These are phyloP conservation scores for Pandemis cinnamomeana DNA, from an alignment of 2,888 invertebrate genomes.

Conservation along the genomic window DNA sequence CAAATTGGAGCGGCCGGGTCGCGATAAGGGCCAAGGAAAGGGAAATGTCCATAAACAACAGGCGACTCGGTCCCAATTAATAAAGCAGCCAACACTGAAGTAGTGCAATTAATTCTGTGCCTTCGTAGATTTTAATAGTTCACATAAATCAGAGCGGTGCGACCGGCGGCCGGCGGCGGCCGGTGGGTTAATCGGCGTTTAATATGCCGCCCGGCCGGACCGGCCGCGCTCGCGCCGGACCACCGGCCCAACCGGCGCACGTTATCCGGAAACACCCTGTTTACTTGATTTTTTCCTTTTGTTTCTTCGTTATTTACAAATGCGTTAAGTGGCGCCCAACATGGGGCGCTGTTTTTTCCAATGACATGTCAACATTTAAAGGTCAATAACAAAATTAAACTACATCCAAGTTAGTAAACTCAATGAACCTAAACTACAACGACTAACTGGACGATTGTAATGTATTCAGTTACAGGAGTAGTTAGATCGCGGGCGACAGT, in stretches of 20 bases:
- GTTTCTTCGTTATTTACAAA: conserved; percentile 49
- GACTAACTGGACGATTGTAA: conserved; percentile 35
- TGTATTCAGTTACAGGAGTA: conserved; percentile 50
- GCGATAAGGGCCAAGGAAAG: conserved; percentile 78
- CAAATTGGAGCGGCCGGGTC: conserved; percentile 80
- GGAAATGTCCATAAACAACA: conserved; percentile 81
- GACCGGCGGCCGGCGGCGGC: conserved; percentile 65
- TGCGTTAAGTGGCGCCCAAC: conserved; percentile 45
- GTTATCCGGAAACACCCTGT: conserved; percentile 55
- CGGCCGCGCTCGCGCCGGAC: conserved; percentile 51
- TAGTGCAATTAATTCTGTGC: conserved; percentile 84
- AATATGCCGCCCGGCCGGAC: conserved; percentile 73
- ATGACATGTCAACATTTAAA: background rate
- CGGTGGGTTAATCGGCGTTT: conserved; percentile 83
- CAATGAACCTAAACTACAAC: conserved; percentile 17
- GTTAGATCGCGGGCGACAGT: conserved; percentile 63
- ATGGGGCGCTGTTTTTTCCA: conserved; percentile 22
- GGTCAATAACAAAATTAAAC: background rate
- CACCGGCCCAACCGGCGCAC: conserved; percentile 60
- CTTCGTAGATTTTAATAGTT: conserved; percentile 84
- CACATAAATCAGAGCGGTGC: conserved; percentile 77
- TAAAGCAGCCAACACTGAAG: conserved; percentile 81
- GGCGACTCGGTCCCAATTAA: conserved; percentile 82
- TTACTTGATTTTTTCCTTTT: conserved; percentile 47
- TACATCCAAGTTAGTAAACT: conserved; percentile 8